Conservation (phyloP, 2,888 invertebrate genomes). For the Leptura quadrifasciata region DNA sequence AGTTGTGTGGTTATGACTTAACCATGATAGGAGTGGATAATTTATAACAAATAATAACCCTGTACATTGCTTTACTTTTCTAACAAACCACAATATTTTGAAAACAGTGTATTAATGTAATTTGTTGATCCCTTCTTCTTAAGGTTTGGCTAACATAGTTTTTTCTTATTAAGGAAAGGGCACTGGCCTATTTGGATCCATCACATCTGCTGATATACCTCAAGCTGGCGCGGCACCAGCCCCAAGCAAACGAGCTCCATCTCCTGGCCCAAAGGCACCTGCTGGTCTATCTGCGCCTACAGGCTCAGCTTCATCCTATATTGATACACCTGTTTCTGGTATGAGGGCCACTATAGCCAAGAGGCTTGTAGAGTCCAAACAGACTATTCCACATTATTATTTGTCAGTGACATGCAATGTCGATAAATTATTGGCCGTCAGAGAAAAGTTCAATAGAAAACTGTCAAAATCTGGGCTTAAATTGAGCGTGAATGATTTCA, state of each 20-base stretch:
- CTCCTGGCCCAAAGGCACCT: constrained; percentile 59
- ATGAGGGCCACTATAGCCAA: constrained; percentile 93
- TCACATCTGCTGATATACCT: constrained; percentile 83
- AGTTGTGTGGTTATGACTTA: too few species aligned
- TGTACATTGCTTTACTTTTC: too few species aligned
- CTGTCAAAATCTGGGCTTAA: constrained; percentile 88
- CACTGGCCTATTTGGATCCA: constrained; percentile 88
- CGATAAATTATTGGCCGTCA: constrained; percentile 85
- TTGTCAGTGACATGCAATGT: constrained; percentile 90
- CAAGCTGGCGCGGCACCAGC: constrained; percentile 44
- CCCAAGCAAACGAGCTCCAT: constrained; percentile 58
- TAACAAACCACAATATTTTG: too few species aligned
- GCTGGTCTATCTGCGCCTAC: constrained; percentile 57
- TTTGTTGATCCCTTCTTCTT: too few species aligned
- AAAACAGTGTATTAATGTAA: too few species aligned
- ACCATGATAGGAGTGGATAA: too few species aligned
- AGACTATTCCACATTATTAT: constrained; percentile 98
- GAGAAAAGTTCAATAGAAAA: constrained; percentile 86
- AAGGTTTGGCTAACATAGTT: constrained; percentile 20
- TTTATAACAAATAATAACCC: too few species aligned
- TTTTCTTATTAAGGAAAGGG: constrained; percentile 74
- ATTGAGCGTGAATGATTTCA: constrained; percentile 96
- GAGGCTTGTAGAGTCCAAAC: constrained; percentile 90
- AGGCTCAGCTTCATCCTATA: constrained; percentile 69
- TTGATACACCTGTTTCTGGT: constrained; percentile 88